These are phyloP conservation scores for Acanthopleura granulata DNA, from an alignment of 2,888 invertebrate species.

Conservation along the genomic window DNA sequence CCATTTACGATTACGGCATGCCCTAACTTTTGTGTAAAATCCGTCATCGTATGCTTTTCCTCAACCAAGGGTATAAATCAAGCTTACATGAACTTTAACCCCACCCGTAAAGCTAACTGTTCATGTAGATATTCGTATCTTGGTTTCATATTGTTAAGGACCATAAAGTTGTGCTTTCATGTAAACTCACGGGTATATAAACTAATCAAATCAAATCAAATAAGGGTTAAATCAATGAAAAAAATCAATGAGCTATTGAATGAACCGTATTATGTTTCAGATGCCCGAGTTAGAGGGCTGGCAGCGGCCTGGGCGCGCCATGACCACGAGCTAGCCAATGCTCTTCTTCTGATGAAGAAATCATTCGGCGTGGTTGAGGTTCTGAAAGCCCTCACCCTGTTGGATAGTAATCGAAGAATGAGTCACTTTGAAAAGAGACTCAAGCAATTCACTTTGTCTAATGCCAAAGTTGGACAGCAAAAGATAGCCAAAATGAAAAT, in stretches of 20 bases:
- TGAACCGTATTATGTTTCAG: constrained; percentile 29
- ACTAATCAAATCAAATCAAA: too few relatives aligned
- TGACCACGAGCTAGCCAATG: constrained; percentile 57
- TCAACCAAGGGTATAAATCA: too few relatives aligned
- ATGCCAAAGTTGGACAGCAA: constrained; percentile 49
- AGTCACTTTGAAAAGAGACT: constrained; percentile 63
- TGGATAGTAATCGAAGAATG: constrained; percentile 59
- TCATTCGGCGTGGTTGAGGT: constrained; percentile 63
- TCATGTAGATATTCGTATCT: too few relatives aligned
- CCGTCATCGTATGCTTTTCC: too few relatives aligned
- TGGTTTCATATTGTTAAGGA: too few relatives aligned
- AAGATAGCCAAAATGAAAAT: constrained; percentile 63
- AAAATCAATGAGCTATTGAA: background rate
- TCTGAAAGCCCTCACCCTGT: constrained; percentile 56
- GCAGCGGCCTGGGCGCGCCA: constrained; percentile 65
- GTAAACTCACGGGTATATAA: too few relatives aligned
- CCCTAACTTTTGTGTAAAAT: too few relatives aligned
- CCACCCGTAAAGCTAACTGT: too few relatives aligned
- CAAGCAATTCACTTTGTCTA: constrained; percentile 52
- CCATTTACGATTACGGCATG: too few relatives aligned
- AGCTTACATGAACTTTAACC: too few relatives aligned
- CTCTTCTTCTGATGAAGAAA: constrained; percentile 51
- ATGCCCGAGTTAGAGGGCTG: constrained; percentile 60
- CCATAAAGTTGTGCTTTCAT: too few relatives aligned
- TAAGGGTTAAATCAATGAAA: too few relatives aligned